Conservation (phyloP, 2,113 vertebrate genomes). For the Arenaria interpres region DNA sequence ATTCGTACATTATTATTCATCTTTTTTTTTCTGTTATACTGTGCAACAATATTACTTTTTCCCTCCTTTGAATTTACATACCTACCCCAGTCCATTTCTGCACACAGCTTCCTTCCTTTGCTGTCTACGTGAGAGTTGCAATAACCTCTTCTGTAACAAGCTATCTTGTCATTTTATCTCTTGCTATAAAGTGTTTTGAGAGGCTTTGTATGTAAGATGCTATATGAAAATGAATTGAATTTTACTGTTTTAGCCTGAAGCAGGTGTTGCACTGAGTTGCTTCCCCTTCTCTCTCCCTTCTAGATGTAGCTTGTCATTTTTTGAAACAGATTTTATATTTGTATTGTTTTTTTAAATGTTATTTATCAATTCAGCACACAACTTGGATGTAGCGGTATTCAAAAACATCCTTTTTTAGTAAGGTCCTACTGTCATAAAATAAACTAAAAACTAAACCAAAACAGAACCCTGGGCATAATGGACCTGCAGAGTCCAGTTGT, state of each 20-base stretch:
- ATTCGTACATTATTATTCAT: neutral
- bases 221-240: constrained; percentile 45
- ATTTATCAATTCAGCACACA: neutral
- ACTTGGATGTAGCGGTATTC: neutral
- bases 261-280: neutral
- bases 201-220: constrained; percentile 27
- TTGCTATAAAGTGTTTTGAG: constrained; percentile 19
- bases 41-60: neutral
- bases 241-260: constrained; percentile 45
- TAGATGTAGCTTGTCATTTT: neutral
- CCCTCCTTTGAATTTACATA: neutral
- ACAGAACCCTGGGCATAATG: neutral
- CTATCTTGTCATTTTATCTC: constrained; percentile 30
- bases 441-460: neutral
- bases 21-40: neutral
- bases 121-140: neutral
- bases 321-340: constrained; percentile 1
- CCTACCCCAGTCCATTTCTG: neutral
- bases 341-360: neutral
- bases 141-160: neutral
- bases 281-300: neutral
- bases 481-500: neutral
- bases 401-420: neutral
- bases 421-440: neutral
- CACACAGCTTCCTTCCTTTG: neutral